Percentiles rank a stretch among this genome's conserved stretches.
Evolutionary conservation across 2,797 vertebrate genomes (phyloP).

Genomic region (Eulemur coronatus): DNA sequence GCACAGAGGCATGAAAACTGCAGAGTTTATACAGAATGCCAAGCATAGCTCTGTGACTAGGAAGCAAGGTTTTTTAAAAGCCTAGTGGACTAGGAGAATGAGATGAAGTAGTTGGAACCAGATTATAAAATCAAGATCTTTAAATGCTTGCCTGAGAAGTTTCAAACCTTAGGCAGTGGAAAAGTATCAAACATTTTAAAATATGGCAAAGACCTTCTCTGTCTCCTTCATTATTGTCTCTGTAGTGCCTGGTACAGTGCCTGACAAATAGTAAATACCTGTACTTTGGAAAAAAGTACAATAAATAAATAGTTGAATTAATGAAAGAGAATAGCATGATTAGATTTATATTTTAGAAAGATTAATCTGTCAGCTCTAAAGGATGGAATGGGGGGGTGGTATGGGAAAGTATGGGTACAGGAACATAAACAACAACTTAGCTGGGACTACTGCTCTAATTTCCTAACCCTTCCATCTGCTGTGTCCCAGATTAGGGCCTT

Average conservation of each 20-base stretch:
- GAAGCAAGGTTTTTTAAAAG: neutral
- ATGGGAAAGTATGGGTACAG: neutral
- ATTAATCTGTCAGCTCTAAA: neutral
- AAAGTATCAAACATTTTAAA: neutral
- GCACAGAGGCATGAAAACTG: neutral
- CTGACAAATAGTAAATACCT: neutral
- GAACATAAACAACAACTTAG: neutral
- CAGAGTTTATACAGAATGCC: neutral
- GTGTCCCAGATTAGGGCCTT: neutral
- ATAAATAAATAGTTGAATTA: conserved; percentile 12
- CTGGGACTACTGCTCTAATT: neutral
- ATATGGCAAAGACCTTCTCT: neutral
- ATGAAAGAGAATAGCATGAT: neutral
- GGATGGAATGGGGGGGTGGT: neutral
- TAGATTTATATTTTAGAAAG: conserved; percentile 23
- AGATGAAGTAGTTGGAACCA: neutral
- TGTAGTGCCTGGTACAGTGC: neutral
- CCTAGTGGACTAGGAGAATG: neutral
- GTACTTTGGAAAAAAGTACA: neutral
- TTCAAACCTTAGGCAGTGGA: neutral
- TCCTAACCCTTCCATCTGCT: neutral
- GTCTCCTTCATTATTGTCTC: neutral
- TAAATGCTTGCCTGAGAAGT: conserved; percentile 23
- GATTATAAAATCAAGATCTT: neutral
- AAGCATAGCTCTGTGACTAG: neutral